phyloP scores from a whole-genome alignment of 2,113 vertebrate genomes.

The Cyanistes caeruleus region DNA sequence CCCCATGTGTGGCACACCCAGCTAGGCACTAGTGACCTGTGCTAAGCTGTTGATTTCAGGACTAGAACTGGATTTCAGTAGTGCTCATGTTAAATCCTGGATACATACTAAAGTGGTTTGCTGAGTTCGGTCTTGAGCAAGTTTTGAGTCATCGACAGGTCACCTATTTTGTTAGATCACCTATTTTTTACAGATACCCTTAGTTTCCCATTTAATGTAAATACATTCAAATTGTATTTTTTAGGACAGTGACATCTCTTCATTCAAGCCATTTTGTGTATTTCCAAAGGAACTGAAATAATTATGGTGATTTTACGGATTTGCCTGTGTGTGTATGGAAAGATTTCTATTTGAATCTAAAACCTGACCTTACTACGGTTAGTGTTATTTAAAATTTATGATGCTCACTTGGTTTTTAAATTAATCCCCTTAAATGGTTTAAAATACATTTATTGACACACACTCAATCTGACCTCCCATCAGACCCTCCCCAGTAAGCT shows the following conservation, averaged over 20 bases:
- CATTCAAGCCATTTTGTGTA: neutral
- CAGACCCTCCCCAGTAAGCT: neutral
- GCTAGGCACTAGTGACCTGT: neutral
- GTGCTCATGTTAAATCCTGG: neutral
- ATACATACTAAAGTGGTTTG: rapidly evolving
- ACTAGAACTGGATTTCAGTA: neutral
- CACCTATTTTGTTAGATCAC: neutral
- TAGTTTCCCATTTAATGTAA: neutral
- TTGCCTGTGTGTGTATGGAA: neutral
- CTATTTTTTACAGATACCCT: neutral
- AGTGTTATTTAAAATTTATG: neutral
- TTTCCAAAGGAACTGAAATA: neutral
- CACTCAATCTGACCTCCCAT: neutral
- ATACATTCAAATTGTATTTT: neutral
- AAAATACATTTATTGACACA: neutral
- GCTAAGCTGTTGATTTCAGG: neutral
- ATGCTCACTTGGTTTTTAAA: neutral
- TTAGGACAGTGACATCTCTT: neutral
- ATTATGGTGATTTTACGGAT: neutral
- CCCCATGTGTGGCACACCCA: rapidly evolving
- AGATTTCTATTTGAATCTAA: neutral
- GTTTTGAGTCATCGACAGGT: neutral
- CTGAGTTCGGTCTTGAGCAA: neutral
- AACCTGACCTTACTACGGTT: neutral
- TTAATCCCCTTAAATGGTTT: neutral